A percentile compares a stretch with the other conserved stretches of the same genome.
Conservation (phyloP, 2,797 vertebrate species). For the Gymnodraco acuticeps region DNA sequence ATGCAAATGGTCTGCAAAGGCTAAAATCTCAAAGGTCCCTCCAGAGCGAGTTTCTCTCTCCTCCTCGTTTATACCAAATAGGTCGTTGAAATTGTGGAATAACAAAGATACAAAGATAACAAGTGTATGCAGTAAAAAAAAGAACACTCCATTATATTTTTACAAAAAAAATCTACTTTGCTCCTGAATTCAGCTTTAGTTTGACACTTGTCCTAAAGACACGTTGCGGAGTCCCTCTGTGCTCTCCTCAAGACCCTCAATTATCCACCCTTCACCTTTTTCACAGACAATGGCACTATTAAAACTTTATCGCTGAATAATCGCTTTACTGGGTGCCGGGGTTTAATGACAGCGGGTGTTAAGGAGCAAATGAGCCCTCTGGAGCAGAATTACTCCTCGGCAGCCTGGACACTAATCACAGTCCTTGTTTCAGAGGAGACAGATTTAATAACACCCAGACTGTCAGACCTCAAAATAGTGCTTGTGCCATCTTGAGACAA, state of each 20-base stretch:
- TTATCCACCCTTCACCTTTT: slow-evolving; percentile 64
- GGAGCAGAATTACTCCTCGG: slow-evolving; percentile 54
- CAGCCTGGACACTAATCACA: slow-evolving; percentile 68
- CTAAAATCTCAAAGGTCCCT: no score
- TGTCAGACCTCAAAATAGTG: slow-evolving; percentile 33
- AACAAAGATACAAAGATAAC: background rate
- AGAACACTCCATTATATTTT: slow-evolving; percentile 21
- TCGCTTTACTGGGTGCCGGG: slow-evolving; percentile 65
- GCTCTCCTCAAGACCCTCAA: slow-evolving; percentile 64
- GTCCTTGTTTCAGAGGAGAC: slow-evolving; percentile 53
- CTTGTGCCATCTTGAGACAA: background rate
- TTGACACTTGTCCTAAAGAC: slow-evolving; percentile 61
- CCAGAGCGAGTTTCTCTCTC: no score
- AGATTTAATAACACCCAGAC: slow-evolving; percentile 29
- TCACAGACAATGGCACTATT: slow-evolving; percentile 73
- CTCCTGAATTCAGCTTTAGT: slow-evolving; percentile 49
- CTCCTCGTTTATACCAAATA: background rate
- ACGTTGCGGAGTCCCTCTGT: slow-evolving; percentile 42
- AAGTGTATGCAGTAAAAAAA: background rate
- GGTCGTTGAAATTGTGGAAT: background rate
- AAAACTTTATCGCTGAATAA: slow-evolving; percentile 83
- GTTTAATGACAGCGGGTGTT: slow-evolving; percentile 76
- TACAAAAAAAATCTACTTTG: slow-evolving; percentile 19
- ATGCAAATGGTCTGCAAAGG: no score
- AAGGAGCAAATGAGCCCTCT: slow-evolving; percentile 63